Base-by-base conservation (phyloP, 2,888 invertebrate genomes). In the Nomada ruficornis region DNA sequence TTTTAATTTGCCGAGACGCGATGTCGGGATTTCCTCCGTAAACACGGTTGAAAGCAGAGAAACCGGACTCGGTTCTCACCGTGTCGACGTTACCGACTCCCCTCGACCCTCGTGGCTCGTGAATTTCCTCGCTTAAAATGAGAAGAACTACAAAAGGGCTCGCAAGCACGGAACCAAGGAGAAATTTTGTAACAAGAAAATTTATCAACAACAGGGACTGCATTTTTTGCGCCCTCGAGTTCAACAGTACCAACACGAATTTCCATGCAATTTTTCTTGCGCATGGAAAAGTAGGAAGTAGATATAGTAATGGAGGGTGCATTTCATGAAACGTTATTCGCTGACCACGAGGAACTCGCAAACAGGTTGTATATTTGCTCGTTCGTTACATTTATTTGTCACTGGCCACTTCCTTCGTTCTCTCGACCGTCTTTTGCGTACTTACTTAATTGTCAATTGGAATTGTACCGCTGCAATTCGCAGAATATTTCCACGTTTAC, bases 291-390 rank as follows among this genome's bases (percentile, higher is more conserved):
- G 13, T 15, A 10, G 47, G 4, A 47, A 47, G 13, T 47, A 47
- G 11, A 47, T n/a, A 11, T 13, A n/a, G 23, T 2, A 42, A 0
- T 11, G 7, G 26, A 5, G 42, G 1, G 0, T 1, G 50, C 18
- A 44, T 44, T 62, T 54, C 75, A 29, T 62, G 52, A 11, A 65
- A 44, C 72, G 68, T 63, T 76, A 47, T 78, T 69, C 63, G 26
- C 78, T 57, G 42, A 18, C 42, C 23, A 55, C 20, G 50, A 57
- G 68, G 63, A 42, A 44, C 44, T 57, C 18, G 78, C 62, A 76
- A 26, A 76, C 68, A 55, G 77, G 44, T 64, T 42, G 77, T 47
- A 64, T 80, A 77, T 80, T 80, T 77, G 47, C 54, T 47, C 47
- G 77, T 71, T 80, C 70, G 65, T 77, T 77, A 62, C 70, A 26